Base-by-base conservation (phyloP, 1,140 invertebrate genomes). In the Trachelipus rathkii region DNA sequence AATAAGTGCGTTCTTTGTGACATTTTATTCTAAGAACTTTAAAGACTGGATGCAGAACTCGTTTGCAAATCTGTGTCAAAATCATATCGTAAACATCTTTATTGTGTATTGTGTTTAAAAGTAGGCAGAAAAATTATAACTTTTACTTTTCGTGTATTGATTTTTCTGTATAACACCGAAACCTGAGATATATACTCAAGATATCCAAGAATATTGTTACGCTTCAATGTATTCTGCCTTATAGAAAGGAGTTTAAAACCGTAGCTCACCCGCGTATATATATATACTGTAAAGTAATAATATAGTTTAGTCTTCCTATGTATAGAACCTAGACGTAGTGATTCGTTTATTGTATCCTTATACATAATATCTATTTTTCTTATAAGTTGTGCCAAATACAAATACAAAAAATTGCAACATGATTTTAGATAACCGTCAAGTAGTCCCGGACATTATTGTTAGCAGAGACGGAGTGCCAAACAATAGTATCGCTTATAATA, bases 151-250 rank as follows among this genome's bases (percentile, higher is more conserved):
- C 11, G 50, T 15, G 11, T 15, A 15, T 60, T 60, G 11, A 15
- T 60, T 15, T 60, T 19, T 60, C 11, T 60, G 50, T 60, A 8
- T 60, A 19, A 60, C 50, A 60, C 50, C 50, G 1, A 15, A 60
- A 60, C 50, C 50, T 60, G 50, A 60, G 50, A 60, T 60, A 60
- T 60, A 60, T 60, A 60, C 50, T 60, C 50, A 60, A 60, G 19
- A 15, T 15, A 15, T 19, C 19, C 11, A 15, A 60, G 19, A 60
- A 15, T 60, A 60, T 15, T 60, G 50, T 60, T 60, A 60, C 50
- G 50, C 50, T 60, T 60, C 11, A 60, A 13, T 60, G 50, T 60
- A 60, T 15, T 19, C 50, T 60, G 50, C 50, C 50, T 60, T 60
- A 60, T 60, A 60, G 50, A 19, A 60, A 60, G 8, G 33, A 33